Conservation (phyloP, 2,888 invertebrate species). For the Limnephilus rhombicus region DNA sequence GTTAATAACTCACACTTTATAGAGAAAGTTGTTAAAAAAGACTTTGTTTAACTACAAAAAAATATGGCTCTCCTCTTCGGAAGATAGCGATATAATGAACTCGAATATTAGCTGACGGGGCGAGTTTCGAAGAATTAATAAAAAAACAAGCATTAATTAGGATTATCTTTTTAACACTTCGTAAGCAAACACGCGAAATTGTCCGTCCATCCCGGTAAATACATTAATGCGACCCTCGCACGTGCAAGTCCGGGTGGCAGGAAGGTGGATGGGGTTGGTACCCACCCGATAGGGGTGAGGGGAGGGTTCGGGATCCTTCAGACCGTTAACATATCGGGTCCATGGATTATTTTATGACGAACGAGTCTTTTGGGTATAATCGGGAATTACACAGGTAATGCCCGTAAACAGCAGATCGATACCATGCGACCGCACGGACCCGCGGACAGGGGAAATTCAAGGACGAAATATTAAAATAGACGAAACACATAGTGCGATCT, state of each 20-base stretch:
- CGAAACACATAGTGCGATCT: neutral
- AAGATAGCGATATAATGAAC: neutral
- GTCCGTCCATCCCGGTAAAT: constrained; percentile 46
- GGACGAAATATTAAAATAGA: constrained; percentile 6
- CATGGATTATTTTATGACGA: constrained; percentile 66
- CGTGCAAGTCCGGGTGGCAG: neutral
- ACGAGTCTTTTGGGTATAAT: constrained; percentile 66
- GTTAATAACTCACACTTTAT: neutral
- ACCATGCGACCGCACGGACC: constrained; percentile 24
- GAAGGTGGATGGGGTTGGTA: constrained; percentile 18
- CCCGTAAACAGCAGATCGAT: constrained; percentile 62
- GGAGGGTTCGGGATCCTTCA: constrained; percentile 46
- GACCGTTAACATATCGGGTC: constrained; percentile 62
- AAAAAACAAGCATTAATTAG: constrained; percentile 32
- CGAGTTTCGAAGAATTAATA: constrained; percentile 2
- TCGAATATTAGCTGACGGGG: neutral
- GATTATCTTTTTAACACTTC: constrained; percentile 47
- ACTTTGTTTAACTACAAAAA: neutral
- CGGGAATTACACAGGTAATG: constrained; percentile 66
- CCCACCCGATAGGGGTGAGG: neutral
- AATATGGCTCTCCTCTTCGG: neutral
- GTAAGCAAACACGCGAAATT: constrained; percentile 19
- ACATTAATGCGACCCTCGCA: constrained; percentile 44
- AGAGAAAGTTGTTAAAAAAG: neutral
- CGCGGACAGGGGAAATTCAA: constrained; percentile 44